Percentiles rank a stretch among this genome's conserved stretches.
Evolutionary conservation across 2,888 invertebrate genomes (phyloP).

Genomic region (Plagiodera versicolora): DNA sequence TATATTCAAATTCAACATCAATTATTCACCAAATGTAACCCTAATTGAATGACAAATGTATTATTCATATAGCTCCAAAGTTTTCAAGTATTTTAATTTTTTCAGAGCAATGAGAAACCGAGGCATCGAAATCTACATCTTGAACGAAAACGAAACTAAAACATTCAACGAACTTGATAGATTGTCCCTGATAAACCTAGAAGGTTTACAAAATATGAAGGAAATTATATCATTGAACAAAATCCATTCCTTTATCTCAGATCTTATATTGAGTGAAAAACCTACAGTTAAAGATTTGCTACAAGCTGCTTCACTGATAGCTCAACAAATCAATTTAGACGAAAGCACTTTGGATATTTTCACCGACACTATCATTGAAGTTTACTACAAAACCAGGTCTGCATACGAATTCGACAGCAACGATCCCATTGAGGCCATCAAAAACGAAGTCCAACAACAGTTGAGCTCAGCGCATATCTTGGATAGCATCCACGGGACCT

Average conservation of each 20-base stretch:
- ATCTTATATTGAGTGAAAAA: slow-evolving; percentile 60
- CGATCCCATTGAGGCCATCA: slow-evolving; percentile 57
- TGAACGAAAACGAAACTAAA: slow-evolving; percentile 45
- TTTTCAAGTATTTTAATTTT: no score
- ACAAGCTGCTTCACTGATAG: slow-evolving; percentile 65
- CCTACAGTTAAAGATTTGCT: slow-evolving; percentile 67
- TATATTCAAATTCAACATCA: no score
- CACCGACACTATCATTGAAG: slow-evolving; percentile 63
- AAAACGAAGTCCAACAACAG: slow-evolving; percentile 53
- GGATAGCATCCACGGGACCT: background rate
- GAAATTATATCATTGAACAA: slow-evolving; percentile 51
- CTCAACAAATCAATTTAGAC: slow-evolving; percentile 61
- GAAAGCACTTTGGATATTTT: slow-evolving; percentile 57
- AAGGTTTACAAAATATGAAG: slow-evolving; percentile 49
- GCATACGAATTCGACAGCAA: slow-evolving; percentile 48
- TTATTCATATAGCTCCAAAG: no score
- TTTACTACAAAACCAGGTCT: slow-evolving; percentile 58
- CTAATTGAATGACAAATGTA: no score
- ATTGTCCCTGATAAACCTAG: slow-evolving; percentile 57
- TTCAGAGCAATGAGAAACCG: slow-evolving; percentile 95
- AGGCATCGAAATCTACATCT: slow-evolving; percentile 85
- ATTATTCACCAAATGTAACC: no score
- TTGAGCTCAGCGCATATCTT: slow-evolving; percentile 17
- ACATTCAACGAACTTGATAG: slow-evolving; percentile 53
- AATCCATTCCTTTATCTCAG: slow-evolving; percentile 55